These are phyloP conservation scores for Caenorhabditis sinica DNA, from an alignment of 2,888 invertebrate species.

Conservation along the genomic window DNA sequence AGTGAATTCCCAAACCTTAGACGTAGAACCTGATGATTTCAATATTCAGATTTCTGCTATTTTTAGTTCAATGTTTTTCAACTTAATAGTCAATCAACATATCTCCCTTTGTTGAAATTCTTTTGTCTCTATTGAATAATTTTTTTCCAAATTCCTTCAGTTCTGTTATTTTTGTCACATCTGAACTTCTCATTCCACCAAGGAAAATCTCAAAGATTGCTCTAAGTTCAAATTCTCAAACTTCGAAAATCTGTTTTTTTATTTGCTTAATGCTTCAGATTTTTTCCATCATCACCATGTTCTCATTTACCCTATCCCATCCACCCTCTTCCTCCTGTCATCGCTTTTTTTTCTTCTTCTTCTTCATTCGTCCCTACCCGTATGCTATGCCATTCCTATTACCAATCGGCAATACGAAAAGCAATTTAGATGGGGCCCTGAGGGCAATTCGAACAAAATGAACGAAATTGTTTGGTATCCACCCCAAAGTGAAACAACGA, in stretches of 20 bases:
- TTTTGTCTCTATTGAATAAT: too few relatives aligned
- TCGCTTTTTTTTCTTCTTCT: constrained; percentile 5
- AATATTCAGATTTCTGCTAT: too few relatives aligned
- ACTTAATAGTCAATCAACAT: too few relatives aligned
- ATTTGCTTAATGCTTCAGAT: constrained; percentile 2
- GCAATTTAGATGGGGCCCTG: constrained; percentile 43
- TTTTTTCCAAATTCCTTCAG: too few relatives aligned
- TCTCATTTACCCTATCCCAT: background rate
- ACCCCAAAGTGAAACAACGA: constrained; percentile 45
- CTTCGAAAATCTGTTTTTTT: background rate
- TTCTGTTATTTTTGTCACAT: too few relatives aligned
- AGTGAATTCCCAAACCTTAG: too few relatives aligned
- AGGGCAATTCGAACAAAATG: constrained; percentile 49
- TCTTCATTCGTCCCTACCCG: constrained; percentile 9
- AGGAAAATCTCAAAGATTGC: too few relatives aligned
- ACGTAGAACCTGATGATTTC: too few relatives aligned
- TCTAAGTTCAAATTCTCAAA: too few relatives aligned
- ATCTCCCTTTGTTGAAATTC: too few relatives aligned
- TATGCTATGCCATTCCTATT: constrained; percentile 36
- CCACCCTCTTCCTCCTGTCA: background rate
- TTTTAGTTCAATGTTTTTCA: too few relatives aligned
- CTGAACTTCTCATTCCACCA: too few relatives aligned
- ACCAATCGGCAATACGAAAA: constrained; percentile 48
- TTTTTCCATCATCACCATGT: constrained; percentile 8
- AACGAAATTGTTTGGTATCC: constrained; percentile 53